Percentiles rank a stretch among this genome's conserved stretches.
These are phyloP conservation scores for Actias luna DNA, from an alignment of 2,888 invertebrate genomes.

Conservation along the genomic window DNA sequence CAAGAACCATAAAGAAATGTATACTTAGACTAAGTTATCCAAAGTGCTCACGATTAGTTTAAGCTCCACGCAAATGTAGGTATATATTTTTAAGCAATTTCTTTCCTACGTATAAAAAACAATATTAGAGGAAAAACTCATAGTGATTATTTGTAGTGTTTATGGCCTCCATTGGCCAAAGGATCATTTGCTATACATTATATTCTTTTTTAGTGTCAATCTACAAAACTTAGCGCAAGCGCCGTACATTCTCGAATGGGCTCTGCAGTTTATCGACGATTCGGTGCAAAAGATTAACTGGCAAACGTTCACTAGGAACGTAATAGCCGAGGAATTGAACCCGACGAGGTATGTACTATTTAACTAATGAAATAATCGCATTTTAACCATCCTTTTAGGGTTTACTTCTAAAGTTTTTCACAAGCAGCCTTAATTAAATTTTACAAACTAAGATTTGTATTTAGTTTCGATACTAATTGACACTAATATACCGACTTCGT, in stretches of 20 bases:
- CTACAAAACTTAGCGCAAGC: slow-evolving; percentile 58
- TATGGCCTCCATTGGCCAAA: too few species aligned
- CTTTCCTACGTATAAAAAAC: too few species aligned
- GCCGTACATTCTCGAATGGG: slow-evolving; percentile 69
- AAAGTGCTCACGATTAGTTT: too few species aligned
- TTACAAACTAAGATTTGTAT: too few species aligned
- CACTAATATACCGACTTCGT: too few species aligned
- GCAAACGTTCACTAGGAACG: slow-evolving; percentile 54
- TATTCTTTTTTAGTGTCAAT: slow-evolving; percentile 43
- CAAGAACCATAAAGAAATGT: too few species aligned
- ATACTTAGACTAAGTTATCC: too few species aligned
- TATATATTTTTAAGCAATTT: too few species aligned
- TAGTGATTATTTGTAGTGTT: too few species aligned
- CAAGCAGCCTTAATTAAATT: not conserved
- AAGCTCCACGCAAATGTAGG: too few species aligned
- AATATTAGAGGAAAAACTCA: too few species aligned
- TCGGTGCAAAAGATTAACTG: slow-evolving; percentile 57
- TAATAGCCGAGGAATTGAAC: slow-evolving; percentile 59
- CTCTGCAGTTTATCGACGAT: slow-evolving; percentile 57
- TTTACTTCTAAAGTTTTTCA: not conserved
- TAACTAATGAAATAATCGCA: not conserved
- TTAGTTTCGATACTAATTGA: too few species aligned
- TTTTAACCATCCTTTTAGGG: not conserved
- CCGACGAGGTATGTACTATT: slow-evolving; percentile 47
- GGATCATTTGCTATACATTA: not conserved